Evolutionary conservation across 2,113 vertebrate genomes (phyloP).

Genomic region (Ranitomeya variabilis): DNA sequence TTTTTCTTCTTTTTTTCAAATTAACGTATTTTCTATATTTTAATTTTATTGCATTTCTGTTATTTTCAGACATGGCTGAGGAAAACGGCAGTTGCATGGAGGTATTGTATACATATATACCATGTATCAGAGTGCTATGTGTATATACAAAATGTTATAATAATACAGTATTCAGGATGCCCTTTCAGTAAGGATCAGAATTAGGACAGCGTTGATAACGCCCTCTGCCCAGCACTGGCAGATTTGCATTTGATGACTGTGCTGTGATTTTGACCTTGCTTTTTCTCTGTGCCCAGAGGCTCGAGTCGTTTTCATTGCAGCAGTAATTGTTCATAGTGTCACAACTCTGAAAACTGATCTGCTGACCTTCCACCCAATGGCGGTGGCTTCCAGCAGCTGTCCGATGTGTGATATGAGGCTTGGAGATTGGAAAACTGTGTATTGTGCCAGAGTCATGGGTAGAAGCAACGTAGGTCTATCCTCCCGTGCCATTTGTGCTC

Average conservation of each 20-base stretch:
- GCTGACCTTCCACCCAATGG: not conserved
- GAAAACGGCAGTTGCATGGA: conserved; percentile 66
- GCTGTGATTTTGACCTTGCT: not conserved
- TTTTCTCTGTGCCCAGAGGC: not conserved
- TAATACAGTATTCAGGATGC: not conserved
- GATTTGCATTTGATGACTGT: not conserved
- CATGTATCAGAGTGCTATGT: not conserved
- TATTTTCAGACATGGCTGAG: conserved; percentile 67
- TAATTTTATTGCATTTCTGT: not conserved
- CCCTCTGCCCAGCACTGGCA: not conserved
- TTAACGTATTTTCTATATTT: not conserved
- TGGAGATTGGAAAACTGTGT: not conserved
- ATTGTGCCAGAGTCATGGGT: not conserved
- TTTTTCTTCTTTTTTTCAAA: not conserved
- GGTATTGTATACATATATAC: not conserved
- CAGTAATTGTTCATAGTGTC: not conserved
- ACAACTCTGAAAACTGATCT: conserved; percentile 14
- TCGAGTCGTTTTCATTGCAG: not conserved
- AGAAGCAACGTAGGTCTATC: not conserved
- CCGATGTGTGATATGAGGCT: not conserved
- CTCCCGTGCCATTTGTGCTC: not conserved
- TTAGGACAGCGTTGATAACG: not conserved
- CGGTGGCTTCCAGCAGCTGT: conserved; percentile 7
- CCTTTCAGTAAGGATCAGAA: not conserved
- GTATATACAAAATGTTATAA: not conserved